Base-by-base conservation (phyloP, 2,888 invertebrate genomes). In the Alentia gelatinosa region DNA sequence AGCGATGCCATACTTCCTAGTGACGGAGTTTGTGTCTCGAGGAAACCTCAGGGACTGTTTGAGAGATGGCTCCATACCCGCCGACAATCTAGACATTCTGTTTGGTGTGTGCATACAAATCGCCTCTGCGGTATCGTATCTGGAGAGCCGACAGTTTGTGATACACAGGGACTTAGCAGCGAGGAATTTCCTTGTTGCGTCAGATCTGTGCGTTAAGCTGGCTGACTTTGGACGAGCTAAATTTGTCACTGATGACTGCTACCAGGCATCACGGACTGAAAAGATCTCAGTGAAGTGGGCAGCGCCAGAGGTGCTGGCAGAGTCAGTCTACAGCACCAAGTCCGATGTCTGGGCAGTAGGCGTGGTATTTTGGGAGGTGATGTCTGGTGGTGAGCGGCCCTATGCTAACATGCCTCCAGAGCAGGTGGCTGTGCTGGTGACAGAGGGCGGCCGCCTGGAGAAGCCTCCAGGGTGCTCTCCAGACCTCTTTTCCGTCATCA, bases 271-370 rank as follows among this genome's bases (percentile, higher is more conserved):
- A 0, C 68, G 84, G n/a, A 74, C 37, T 23, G 93, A 93, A 74
- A 92, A 88, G 39, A 91, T 93, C 37, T 56, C 91, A 1, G 90
- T 93, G 15, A 92, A 93, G 33, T 93, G 93, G 93, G 92, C 93
- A 12, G 91, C 93, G 23, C 93, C 93, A 0, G 93, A 93, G 88
- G 93, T 93, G 23, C 92, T 93, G 4, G 50, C 40, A 19, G 91
- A 93, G 50, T 93, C 92, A 3, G 35, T 23, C 5, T 93, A 93
- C 91, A 93, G 93, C 90, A 93, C 93, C 37, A 93, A 93, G 89
- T 92, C 93, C 7, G 93, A 93, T 68, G 92, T 93, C 35, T 93
- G 93, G 93, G 92, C 93, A 1, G 35, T 93, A 40, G 93, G 93
- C 0, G 92, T 93, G 9, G 93, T 93, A 7, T 92, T 92, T 56